Evolutionary conservation across 2,113 vertebrate species (phyloP).

Genomic region (Synodontis membranacea): DNA sequence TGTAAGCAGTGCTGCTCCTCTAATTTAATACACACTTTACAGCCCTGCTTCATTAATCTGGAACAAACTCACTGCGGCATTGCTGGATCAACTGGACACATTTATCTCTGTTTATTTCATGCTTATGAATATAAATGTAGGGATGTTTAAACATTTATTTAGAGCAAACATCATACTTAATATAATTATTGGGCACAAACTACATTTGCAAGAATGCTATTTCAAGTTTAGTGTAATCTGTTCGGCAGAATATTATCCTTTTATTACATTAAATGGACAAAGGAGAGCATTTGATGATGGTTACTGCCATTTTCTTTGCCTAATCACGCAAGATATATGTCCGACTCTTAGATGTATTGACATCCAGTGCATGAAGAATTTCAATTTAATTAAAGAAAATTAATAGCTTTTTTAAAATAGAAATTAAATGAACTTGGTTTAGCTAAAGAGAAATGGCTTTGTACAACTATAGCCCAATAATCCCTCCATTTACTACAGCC

Average conservation of each 20-base stretch:
- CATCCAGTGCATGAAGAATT: neutral
- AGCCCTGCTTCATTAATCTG: conserved; percentile 62
- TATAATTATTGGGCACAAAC: conserved; percentile 59
- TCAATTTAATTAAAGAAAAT: too few relatives aligned
- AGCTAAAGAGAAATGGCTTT: conserved; percentile 24
- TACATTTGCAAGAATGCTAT: conserved; percentile 30
- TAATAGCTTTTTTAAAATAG: neutral
- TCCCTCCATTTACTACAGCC: conserved; percentile 39
- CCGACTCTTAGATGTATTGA: neutral
- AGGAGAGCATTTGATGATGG: neutral
- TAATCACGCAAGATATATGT: neutral
- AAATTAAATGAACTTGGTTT: neutral
- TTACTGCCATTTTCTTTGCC: neutral
- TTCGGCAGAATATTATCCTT: conserved; percentile 21
- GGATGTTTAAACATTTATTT: conserved; percentile 64
- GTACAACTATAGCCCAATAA: conserved; percentile 27
- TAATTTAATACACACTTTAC: conserved; percentile 66
- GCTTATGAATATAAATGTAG: conserved; percentile 61
- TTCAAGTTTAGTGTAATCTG: conserved; percentile 27
- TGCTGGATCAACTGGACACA: conserved; percentile 56
- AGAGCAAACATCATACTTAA: conserved; percentile 61
- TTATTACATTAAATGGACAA: conserved; percentile 46
- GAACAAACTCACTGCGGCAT: conserved; percentile 59
- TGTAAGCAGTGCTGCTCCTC: conserved; percentile 55
- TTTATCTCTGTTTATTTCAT: conserved; percentile 59